Evolutionary conservation across 2,797 vertebrate genomes (phyloP).

Genomic region (Catharus ustulatus): DNA sequence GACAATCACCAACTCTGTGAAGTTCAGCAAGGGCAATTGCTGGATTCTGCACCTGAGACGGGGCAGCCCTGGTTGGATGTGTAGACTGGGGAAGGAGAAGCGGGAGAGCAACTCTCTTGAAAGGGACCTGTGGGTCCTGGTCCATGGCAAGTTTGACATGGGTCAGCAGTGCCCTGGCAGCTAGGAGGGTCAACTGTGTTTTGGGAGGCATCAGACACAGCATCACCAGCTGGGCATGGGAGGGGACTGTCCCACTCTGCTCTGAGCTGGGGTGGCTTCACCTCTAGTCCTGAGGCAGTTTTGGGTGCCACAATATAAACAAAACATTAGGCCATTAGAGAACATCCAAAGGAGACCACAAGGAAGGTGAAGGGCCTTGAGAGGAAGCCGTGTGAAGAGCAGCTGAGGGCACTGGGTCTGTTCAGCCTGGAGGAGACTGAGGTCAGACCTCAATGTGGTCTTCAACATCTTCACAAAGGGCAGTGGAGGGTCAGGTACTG

Average conservation of each 20-base stretch:
- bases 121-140: neutral
- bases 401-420: neutral
- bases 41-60: neutral
- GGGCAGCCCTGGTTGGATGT: neutral
- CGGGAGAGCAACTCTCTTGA: neutral
- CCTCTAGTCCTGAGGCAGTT: neutral
- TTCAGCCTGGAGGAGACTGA: neutral
- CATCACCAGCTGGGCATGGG: neutral
- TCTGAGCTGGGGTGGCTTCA: neutral
- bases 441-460: neutral
- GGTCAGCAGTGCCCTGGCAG: neutral
- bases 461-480: fast-evolving
- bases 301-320: neutral
- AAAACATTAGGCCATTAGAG: neutral
- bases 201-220: neutral
- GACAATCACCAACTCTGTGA: neutral
- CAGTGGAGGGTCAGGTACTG: neutral
- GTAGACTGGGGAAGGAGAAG: neutral
- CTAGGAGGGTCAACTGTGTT: fast-evolving
- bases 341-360: fast-evolving
- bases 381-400: neutral
- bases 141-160: neutral
- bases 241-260: neutral
- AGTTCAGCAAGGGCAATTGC: neutral
- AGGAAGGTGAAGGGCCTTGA: neutral